Conservation (phyloP, 2,113 vertebrate species). For the Lontra canadensis region DNA sequence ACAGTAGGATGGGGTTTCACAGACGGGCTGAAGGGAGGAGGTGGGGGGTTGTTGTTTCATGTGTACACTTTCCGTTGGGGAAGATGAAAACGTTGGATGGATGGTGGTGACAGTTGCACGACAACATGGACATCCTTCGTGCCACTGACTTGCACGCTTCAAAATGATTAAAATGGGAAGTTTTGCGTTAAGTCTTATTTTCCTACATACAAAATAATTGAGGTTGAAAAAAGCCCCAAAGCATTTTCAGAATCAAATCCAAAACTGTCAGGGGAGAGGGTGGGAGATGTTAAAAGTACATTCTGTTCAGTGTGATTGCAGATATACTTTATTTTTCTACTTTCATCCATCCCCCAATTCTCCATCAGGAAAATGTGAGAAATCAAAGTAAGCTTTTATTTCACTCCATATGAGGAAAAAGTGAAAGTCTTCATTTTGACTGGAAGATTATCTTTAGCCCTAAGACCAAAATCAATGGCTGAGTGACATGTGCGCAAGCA, state of each 20-base stretch:
- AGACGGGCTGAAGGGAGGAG: background rate
- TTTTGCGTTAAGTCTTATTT: background rate
- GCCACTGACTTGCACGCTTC: background rate
- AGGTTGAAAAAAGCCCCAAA: background rate
- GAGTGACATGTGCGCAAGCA: background rate
- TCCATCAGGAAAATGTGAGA: background rate
- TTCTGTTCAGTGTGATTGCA: background rate
- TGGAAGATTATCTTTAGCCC: background rate
- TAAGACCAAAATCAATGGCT: background rate
- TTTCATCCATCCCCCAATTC: background rate
- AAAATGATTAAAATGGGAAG: background rate
- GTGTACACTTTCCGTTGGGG: background rate
- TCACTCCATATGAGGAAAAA: background rate
- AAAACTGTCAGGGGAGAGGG: background rate
- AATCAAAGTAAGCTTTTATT: background rate
- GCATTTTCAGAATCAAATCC: background rate
- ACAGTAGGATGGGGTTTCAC: background rate
- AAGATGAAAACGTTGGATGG: background rate
- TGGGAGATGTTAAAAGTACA: accelerated
- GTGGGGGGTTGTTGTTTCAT: background rate
- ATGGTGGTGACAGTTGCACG: background rate
- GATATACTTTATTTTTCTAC: background rate
- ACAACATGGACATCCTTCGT: too few relatives aligned
- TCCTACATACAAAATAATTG: background rate
- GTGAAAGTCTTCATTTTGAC: background rate